phyloP scores from a whole-genome alignment of 2,888 invertebrate genomes.

The Tyria jacobaeae region DNA sequence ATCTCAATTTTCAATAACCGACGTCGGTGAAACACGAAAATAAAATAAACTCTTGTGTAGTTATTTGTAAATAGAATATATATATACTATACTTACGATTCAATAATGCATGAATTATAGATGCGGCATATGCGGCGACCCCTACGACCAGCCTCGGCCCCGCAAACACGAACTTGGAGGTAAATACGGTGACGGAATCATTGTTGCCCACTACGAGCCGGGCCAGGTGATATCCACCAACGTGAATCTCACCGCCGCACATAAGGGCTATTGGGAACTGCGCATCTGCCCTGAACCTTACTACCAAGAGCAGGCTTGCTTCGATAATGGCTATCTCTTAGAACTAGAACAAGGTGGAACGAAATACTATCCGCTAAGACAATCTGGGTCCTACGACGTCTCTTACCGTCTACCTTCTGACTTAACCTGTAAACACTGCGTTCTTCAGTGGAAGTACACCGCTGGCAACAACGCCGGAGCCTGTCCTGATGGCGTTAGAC shows the following conservation, averaged over 20 bases:
- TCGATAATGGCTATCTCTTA: slow-evolving; percentile 88
- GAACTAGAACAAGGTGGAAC: slow-evolving; percentile 83
- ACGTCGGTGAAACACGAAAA: too few species aligned
- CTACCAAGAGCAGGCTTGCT: slow-evolving; percentile 90
- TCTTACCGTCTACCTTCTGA: slow-evolving; percentile 87
- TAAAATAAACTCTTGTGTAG: too few species aligned
- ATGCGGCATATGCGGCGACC: slow-evolving; percentile 94
- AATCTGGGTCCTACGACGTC: slow-evolving; percentile 90
- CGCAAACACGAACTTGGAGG: slow-evolving; percentile 93
- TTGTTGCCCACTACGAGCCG: slow-evolving; percentile 90
- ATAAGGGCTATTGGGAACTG: slow-evolving; percentile 94
- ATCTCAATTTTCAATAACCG: too few species aligned
- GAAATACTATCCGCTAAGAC: slow-evolving; percentile 89
- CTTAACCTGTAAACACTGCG: slow-evolving; percentile 91
- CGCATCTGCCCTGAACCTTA: slow-evolving; percentile 90
- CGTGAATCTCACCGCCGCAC: slow-evolving; percentile 93
- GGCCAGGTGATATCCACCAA: slow-evolving; percentile 89
- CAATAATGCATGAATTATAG: slow-evolving; percentile 45
- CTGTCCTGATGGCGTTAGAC: slow-evolving; percentile 89
- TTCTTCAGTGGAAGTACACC: slow-evolving; percentile 94
- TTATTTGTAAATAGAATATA: too few species aligned
- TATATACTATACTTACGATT: not conserved
- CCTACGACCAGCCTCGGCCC: slow-evolving; percentile 90
- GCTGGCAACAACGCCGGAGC: slow-evolving; percentile 94
- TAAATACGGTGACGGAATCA: slow-evolving; percentile 90